These are phyloP conservation scores for Trichopria drosophilae DNA, from an alignment of 2,888 invertebrate species.

Conservation along the genomic window DNA sequence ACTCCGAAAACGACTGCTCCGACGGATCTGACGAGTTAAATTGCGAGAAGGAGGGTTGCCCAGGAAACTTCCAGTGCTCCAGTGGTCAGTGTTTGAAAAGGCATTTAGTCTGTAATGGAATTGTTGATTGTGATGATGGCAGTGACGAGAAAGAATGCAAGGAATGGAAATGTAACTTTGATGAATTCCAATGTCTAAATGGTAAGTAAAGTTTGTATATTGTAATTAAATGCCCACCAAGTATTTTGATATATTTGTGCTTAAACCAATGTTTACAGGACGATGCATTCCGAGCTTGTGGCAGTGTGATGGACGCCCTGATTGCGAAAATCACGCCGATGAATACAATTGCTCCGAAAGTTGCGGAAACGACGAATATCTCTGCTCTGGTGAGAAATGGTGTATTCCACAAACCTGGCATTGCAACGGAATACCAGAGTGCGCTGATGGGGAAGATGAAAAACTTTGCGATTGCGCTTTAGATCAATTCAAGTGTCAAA, in stretches of 20 bases:
- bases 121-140: slow-evolving; percentile 66
- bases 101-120: slow-evolving; percentile 66
- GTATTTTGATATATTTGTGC: background rate
- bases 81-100: slow-evolving; percentile 66
- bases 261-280: too few relatives aligned
- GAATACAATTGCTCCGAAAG: slow-evolving; percentile 62
- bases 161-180: slow-evolving; percentile 61
- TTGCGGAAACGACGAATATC: slow-evolving; percentile 62
- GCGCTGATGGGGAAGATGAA: slow-evolving; percentile 65
- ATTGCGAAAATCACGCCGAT: slow-evolving; percentile 63
- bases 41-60: slow-evolving; percentile 64
- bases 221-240: too few relatives aligned
- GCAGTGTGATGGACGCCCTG: slow-evolving; percentile 65
- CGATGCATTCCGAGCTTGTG: slow-evolving; percentile 64
- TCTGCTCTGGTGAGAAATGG: slow-evolving; percentile 63
- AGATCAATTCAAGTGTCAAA: slow-evolving; percentile 63
- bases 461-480: slow-evolving; percentile 63
- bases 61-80: slow-evolving; percentile 64
- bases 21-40: slow-evolving; percentile 67
- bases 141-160: slow-evolving; percentile 65
- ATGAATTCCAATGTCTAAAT: slow-evolving; percentile 63
- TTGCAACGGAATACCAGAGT: slow-evolving; percentile 65
- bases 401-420: slow-evolving; percentile 65
- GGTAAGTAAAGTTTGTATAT: slow-evolving; percentile 38
- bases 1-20: slow-evolving; percentile 65